Evolutionary conservation across 2,113 vertebrate species (phyloP), one percentile per base, ranked within the genome.

Genomic region (Notarius quadriscutis): DNA sequence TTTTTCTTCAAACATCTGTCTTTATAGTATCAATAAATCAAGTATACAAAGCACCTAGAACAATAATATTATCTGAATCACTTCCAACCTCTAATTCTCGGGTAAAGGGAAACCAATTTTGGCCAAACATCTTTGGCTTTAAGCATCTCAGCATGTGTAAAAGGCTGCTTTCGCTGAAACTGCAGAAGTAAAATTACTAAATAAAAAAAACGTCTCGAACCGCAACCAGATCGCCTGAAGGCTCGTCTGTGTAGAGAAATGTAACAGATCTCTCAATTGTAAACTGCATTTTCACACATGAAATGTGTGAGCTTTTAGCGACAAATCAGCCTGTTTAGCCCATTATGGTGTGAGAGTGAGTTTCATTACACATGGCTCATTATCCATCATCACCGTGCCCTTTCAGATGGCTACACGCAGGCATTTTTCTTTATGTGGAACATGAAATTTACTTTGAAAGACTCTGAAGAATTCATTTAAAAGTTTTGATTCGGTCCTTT

Each of bases 301-400:
- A 81, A 62, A 30, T 41, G 80, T 50, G 41, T 18, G 11, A 75
- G 80, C 41, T 60, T 83, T 83, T 83, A 77, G 55, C 1, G 60
- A 78, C 71, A 84, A 58, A 83, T 77, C n/a, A 57, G 81, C 58
- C 48, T 30, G 71, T 87, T 87, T 83, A 87, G n/a, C 81, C 58
- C 50, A 67, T 84, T 83, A 77, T 5, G 20, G 57, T 77, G 86
- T 41, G 58, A 48, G 55, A 30, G 5, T 58, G 74, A 53, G 78
- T 69, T 84, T 86, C 82, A 80, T 83, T 87, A 65, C 80, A 55
- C 79, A 48, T n/a, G 77, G 81, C 81, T 86, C 75, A 81, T 88
- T 88, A 81, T 74, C 80, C 17, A n/a, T 71, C 79, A 85, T n/a
- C 84, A 63, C 63, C 17, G 20, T 51, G 30, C 71, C 58, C 58